Conservation (phyloP, 2,888 invertebrate genomes). For the Bibio marci region DNA sequence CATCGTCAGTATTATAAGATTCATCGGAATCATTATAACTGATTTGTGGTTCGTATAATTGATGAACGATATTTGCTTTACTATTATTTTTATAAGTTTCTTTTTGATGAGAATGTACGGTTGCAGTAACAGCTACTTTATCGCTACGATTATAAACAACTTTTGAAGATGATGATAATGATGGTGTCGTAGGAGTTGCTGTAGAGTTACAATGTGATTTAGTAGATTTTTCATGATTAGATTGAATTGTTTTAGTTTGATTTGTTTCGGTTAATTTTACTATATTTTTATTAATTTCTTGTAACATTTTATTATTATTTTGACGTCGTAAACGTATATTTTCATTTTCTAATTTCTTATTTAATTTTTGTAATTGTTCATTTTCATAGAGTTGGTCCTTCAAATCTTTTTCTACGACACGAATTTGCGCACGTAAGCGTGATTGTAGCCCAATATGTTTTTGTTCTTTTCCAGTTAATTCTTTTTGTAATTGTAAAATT, state of each 20-base stretch:
- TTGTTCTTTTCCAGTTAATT: conserved; percentile 53
- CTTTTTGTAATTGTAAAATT: conserved; percentile 44
- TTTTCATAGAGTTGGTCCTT: conserved; percentile 43
- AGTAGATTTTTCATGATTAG: not conserved
- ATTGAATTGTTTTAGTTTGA: conserved; percentile 22
- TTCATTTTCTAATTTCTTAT: conserved; percentile 40
- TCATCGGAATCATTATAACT: too few species aligned
- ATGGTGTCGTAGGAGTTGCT: not conserved
- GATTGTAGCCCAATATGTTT: conserved; percentile 54
- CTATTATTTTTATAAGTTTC: too few species aligned
- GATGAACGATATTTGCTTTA: too few species aligned
- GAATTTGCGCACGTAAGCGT: conserved; percentile 54
- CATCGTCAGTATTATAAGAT: too few species aligned
- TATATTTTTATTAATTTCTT: conserved; percentile 53
- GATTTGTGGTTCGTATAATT: too few species aligned
- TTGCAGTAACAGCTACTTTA: too few species aligned
- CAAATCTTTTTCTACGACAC: conserved; percentile 54
- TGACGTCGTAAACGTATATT: conserved; percentile 37
- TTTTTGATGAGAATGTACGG: too few species aligned
- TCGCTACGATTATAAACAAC: too few species aligned
- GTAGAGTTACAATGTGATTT: not conserved
- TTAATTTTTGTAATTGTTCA: conserved; percentile 48
- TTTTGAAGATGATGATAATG: not conserved
- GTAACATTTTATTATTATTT: conserved; percentile 54
- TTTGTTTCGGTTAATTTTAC: conserved; percentile 28